Evolutionary conservation across 2,888 invertebrate species (phyloP).

Genomic region (Hymenopus coronatus): DNA sequence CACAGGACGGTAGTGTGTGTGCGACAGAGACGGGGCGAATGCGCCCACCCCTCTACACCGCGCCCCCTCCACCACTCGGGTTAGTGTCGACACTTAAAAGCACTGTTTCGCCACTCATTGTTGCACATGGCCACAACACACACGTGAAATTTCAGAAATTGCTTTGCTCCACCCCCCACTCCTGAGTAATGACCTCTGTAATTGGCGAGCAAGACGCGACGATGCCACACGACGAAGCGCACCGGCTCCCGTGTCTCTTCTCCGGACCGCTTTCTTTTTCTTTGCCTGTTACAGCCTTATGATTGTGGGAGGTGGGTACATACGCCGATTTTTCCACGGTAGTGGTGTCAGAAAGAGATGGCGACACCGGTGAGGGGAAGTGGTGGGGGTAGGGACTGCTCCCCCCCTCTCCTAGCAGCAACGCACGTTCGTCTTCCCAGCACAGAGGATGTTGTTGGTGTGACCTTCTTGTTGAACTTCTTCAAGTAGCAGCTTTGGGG

Average conservation of each 20-base stretch:
- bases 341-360: conserved; percentile 23
- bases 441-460: neutral
- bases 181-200: neutral
- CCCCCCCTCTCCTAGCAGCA: conserved; percentile 36
- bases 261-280: conserved; percentile 8
- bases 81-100: neutral
- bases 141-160: neutral
- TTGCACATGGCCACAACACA: neutral
- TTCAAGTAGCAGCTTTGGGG: conserved; percentile 1
- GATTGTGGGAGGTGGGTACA: neutral
- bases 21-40: neutral
- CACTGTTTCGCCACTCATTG: neutral
- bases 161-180: conserved; percentile 24
- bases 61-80: neutral
- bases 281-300: neutral
- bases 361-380: conserved; percentile 50
- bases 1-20: neutral
- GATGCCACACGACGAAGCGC: conserved; percentile 24
- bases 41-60: neutral
- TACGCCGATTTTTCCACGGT: conserved; percentile 43
- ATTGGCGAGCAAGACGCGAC: neutral
- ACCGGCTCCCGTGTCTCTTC: neutral
- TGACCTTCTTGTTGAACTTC: neutral
- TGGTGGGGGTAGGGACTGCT: conserved; percentile 46
- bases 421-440: conserved; percentile 31